phyloP scores from a whole-genome alignment of 2,113 vertebrate species.

The Heterotis niloticus region DNA sequence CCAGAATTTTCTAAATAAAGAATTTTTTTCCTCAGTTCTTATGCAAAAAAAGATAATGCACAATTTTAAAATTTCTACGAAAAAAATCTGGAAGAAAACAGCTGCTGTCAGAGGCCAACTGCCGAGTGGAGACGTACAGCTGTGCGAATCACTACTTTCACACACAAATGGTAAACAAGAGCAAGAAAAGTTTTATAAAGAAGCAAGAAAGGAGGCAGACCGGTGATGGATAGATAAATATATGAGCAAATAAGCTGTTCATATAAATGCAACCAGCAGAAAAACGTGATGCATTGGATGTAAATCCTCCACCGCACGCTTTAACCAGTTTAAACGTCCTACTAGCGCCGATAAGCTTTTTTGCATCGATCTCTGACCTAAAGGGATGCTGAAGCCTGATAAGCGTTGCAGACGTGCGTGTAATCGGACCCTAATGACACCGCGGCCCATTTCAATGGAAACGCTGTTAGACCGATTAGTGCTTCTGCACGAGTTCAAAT shows the following conservation, averaged over 20 bases:
- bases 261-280: not conserved
- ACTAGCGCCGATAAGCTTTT: slow-evolving; percentile 64
- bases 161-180: no score
- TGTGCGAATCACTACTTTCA: no score
- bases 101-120: not conserved
- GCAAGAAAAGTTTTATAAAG: no score
- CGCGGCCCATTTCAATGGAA: slow-evolving; percentile 65
- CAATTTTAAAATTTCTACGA: no score
- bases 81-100: not conserved
- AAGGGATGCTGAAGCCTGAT: slow-evolving; percentile 49
- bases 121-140: not conserved
- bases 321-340: slow-evolving; percentile 63
- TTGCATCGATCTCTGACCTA: slow-evolving; percentile 68
- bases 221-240: not conserved
- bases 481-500: no score
- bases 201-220: not conserved
- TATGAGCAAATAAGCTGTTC: not conserved
- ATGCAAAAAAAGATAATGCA: no score
- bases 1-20: no score
- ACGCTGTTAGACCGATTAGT: slow-evolving; percentile 60
- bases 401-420: slow-evolving; percentile 47
- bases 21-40: no score
- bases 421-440: slow-evolving; percentile 62
- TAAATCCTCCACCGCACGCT: slow-evolving; percentile 55
- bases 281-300: slow-evolving; percentile 50